Evolutionary conservation across 2,113 vertebrate genomes (phyloP).

Genomic region (Gasterosteus aculeatus): DNA sequence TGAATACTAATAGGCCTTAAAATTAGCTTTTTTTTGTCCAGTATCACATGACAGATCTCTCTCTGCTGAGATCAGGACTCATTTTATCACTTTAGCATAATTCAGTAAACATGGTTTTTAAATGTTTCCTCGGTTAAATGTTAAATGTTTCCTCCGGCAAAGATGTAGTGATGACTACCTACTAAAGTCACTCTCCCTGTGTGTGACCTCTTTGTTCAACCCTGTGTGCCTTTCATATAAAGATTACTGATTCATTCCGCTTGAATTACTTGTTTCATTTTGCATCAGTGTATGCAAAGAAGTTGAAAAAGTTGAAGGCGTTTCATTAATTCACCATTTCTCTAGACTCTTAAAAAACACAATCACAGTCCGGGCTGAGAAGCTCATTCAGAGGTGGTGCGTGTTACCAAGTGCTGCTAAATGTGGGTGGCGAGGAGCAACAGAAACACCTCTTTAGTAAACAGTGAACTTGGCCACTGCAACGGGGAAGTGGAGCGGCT

Average conservation of each 20-base stretch:
- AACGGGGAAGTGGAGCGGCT: slow-evolving; percentile 52
- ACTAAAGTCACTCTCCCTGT: background rate
- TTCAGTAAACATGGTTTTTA: slow-evolving; percentile 5
- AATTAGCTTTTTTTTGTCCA: background rate
- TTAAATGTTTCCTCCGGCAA: too few species aligned
- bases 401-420: slow-evolving; percentile 28
- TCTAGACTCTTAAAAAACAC: slow-evolving; percentile 1
- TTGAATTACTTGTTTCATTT: background rate
- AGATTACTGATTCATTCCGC: background rate
- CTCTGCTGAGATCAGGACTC: slow-evolving; percentile 1
- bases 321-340: background rate
- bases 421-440: slow-evolving; percentile 34
- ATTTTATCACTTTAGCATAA: background rate
- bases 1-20: background rate
- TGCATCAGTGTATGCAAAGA: background rate
- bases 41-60: background rate
- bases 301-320: background rate
- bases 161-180: background rate
- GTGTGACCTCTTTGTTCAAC: background rate
- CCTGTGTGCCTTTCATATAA: background rate
- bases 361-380: background rate
- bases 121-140: background rate
- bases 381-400: background rate
- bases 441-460: slow-evolving; percentile 55
- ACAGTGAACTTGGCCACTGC: slow-evolving; percentile 64